Conservation (phyloP, 2,797 vertebrate genomes). For the Gymnothorax reevesii region DNA sequence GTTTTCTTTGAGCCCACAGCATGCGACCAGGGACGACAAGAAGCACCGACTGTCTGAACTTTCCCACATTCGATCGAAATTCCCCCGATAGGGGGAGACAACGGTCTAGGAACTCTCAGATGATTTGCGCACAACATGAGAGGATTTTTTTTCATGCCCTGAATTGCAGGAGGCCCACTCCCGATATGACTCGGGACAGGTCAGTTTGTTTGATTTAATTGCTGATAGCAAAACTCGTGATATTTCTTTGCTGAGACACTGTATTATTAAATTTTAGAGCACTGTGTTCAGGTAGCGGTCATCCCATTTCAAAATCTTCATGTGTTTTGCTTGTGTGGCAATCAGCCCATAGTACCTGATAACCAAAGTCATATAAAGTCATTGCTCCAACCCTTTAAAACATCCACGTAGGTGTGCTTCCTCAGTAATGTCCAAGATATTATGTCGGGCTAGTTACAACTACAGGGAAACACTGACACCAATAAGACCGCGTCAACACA, state of each 20-base stretch:
- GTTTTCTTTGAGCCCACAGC: not conserved
- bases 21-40: not conserved
- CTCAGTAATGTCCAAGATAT: not conserved
- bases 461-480: not conserved
- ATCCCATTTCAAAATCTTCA: not conserved
- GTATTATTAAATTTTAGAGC: not conserved
- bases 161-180: not conserved
- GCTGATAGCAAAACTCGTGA: not conserved
- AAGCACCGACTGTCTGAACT: not conserved
- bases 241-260: not conserved
- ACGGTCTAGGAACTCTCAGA: slow-evolving; percentile 60
- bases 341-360: not conserved
- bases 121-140: slow-evolving; percentile 16
- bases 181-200: not conserved
- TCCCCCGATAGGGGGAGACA: slow-evolving; percentile 72
- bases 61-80: not conserved
- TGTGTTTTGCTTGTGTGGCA: not conserved
- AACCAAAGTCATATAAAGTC: not conserved
- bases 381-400: not conserved
- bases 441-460: not conserved
- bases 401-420: not conserved
- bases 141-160: not conserved
- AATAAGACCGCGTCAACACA: not conserved
- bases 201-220: not conserved
- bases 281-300: not conserved